These are phyloP conservation scores for Monarcha castaneiventris DNA, from an alignment of 2,113 vertebrate species.

Conservation along the genomic window DNA sequence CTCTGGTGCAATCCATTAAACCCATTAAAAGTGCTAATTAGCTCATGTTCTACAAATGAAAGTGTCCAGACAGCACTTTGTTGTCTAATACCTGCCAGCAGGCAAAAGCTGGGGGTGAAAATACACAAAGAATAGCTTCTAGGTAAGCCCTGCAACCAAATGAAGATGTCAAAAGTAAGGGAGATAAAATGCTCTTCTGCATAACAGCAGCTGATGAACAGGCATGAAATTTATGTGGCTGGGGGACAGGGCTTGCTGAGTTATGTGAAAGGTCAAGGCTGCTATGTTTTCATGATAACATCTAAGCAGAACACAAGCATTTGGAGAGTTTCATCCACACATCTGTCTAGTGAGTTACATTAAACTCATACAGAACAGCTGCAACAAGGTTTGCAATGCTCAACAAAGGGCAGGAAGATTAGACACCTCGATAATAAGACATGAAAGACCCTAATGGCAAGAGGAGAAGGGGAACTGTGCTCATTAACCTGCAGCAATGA, in stretches of 20 bases:
- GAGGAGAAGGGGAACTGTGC: neutral
- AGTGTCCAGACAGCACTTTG: neutral
- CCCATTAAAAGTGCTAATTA: conserved; percentile 45
- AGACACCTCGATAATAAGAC: conserved; percentile 44
- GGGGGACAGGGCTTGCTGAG: conserved; percentile 27
- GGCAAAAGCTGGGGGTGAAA: neutral
- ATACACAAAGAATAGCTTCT: neutral
- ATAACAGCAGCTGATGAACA: conserved; percentile 55
- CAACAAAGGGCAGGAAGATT: conserved; percentile 62
- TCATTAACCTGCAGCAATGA: neutral
- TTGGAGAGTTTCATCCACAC: conserved; percentile 52
- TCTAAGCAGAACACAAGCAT: conserved; percentile 51
- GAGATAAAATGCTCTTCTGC: conserved; percentile 16
- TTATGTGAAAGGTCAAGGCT: conserved; percentile 65
- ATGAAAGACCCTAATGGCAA: conserved; percentile 28
- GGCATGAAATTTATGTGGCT: conserved; percentile 56
- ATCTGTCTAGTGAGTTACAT: conserved; percentile 44
- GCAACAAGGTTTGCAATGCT: conserved; percentile 31
- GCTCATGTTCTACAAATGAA: conserved; percentile 18
- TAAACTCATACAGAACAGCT: conserved; percentile 60
- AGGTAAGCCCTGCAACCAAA: conserved; percentile 31
- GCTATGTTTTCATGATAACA: conserved; percentile 58
- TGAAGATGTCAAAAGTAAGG: conserved; percentile 44
- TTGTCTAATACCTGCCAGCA: neutral
- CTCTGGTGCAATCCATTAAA: conserved; percentile 23